These are phyloP conservation scores for Psix sp. DNA, from an alignment of 1,140 invertebrate species.

Conservation along the genomic window DNA sequence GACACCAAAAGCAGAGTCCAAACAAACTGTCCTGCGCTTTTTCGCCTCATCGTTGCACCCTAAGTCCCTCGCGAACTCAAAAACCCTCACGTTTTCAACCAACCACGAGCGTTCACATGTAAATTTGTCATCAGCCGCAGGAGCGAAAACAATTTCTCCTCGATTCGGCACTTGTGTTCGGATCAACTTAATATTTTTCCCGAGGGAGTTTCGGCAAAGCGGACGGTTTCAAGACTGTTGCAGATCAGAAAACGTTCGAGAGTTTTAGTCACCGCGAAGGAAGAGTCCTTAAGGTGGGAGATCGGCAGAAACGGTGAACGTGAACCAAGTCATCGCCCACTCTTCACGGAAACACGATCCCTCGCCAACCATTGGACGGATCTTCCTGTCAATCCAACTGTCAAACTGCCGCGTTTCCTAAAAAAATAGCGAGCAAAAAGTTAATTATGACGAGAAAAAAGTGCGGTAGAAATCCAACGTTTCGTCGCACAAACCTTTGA, in stretches of 20 bases:
- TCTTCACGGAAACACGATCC: slow-evolving; percentile 46
- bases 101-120: slow-evolving; percentile 28
- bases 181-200: slow-evolving; percentile 1
- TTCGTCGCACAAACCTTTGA: no score
- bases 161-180: no score
- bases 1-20: slow-evolving; percentile 42
- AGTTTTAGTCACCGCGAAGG: slow-evolving; percentile 61
- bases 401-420: slow-evolving; percentile 9
- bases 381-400: slow-evolving; percentile 12
- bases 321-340: slow-evolving; percentile 56
- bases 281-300: slow-evolving; percentile 61
- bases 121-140: no score
- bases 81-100: slow-evolving; percentile 26
- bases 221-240: slow-evolving; percentile 58
- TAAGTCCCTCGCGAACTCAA: slow-evolving; percentile 8
- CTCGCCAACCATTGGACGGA: slow-evolving; percentile 13
- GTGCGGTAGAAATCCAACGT: no score
- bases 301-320: slow-evolving; percentile 56
- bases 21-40: slow-evolving; percentile 44
- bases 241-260: slow-evolving; percentile 60
- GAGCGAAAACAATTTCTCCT: no score
- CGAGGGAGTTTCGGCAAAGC: slow-evolving; percentile 46
- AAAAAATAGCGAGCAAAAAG: slow-evolving; percentile 1
- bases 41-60: slow-evolving; percentile 46
- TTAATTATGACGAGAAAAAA: neutral